Evolutionary conservation across 2,113 vertebrate species (phyloP), one percentile per base, ranked within the genome.

Genomic region (Sapayoa aenigma): DNA sequence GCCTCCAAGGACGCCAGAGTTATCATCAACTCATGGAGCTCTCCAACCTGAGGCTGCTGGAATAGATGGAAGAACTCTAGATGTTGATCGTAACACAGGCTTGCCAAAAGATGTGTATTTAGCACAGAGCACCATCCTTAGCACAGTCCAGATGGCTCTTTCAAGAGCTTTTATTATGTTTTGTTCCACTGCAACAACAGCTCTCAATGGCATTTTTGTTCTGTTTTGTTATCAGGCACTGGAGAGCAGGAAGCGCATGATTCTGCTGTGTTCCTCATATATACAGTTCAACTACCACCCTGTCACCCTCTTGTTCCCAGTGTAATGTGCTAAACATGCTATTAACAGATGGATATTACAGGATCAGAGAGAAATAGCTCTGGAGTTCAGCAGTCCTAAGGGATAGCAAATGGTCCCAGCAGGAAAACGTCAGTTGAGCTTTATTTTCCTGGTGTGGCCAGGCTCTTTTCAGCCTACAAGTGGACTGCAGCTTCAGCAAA

Each of bases 71-170:
- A 88, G 90, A 87, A 73, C 56, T 44, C n/a, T 75, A 76, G 66
- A 84, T 4, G 11, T 25, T 53, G 74, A 83, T 94, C 73, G 49
- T 37, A 72, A 58, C 0, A 8, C 42, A 84, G 41, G 69, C 86
- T 84, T 93, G 69, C 77, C 93, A 93, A 88, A 94, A 78, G 91
- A 92, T 2, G 63, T 22, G 14, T 71, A 53, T 79, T 97, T 94
- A 96, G 44, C 67, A 89, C 87, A 73, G 89, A 96, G 77, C 55
- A 94, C 67, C 84, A 90, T 96, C 84, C 89, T 87, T 80, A 84
- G 89, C 77, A 69, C 41, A 75, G 67, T 90, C 96, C 96, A 97
- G 96, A 97, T 97, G 97, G 94, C 87, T 95, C 91, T 94, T 93
- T 95, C 93, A 92, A 96, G 89, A 87, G 92, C 68, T 93, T 94